Conservation (phyloP, 2,888 invertebrate species). For the Hylaea fasciaria region DNA sequence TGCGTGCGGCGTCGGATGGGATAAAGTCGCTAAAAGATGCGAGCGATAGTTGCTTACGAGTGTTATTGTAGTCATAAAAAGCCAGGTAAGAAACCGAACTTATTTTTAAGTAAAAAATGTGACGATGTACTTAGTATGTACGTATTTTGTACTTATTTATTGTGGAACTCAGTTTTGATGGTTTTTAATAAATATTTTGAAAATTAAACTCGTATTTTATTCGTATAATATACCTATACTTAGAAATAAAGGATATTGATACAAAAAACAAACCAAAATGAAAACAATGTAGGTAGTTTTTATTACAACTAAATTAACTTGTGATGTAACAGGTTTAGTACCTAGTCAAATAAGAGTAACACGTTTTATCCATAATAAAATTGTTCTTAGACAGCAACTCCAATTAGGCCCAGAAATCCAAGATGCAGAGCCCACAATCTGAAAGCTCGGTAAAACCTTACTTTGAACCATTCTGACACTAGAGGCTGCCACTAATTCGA, state of each 20-base stretch:
- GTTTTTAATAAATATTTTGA: conserved; percentile 52
- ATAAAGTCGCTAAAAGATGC: not conserved
- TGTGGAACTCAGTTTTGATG: conserved; percentile 60
- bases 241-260: not conserved
- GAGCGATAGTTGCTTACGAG: conserved; percentile 9
- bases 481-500: too few species aligned
- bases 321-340: conserved; percentile 71
- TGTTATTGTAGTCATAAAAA: conserved; percentile 15
- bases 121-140: conserved; percentile 64
- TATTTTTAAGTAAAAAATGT: conserved; percentile 67
- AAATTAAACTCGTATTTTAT: not conserved
- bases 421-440: not conserved
- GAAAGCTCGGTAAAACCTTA: too few species aligned
- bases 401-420: conserved; percentile 13
- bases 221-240: too few species aligned
- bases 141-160: conserved; percentile 79
- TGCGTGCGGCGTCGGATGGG: too few species aligned
- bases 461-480: too few species aligned
- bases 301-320: conserved; percentile 76
- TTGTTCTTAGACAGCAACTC: conserved; percentile 11
- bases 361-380: conserved; percentile 34
- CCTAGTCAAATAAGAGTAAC: too few species aligned
- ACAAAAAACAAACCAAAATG: conserved; percentile 42
- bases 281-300: conserved; percentile 74
- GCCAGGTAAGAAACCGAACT: conserved; percentile 26